Percentiles rank a stretch among this genome's conserved stretches.
Conservation (phyloP, 2,888 invertebrate species). For the Drosophila vallismaia region DNA sequence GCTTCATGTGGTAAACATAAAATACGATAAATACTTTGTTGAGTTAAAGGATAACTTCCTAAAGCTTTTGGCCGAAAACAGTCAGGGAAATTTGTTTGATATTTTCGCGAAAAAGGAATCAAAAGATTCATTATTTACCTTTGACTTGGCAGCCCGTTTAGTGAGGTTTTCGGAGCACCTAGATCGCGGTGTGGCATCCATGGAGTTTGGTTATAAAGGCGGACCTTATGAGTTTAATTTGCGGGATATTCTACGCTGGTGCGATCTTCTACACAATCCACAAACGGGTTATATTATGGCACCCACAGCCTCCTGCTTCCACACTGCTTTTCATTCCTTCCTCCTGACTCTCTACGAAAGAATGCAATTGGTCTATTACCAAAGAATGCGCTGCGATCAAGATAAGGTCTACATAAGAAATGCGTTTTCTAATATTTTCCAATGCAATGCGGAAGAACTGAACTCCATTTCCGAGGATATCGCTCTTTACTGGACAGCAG, state of each 20-base stretch:
- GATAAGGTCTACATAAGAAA: conserved; percentile 90
- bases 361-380: conserved; percentile 92
- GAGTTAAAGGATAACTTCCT: conserved; percentile 62
- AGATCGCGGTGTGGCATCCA: conserved; percentile 86
- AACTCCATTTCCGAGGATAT: conserved; percentile 85
- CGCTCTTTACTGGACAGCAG: conserved; percentile 86
- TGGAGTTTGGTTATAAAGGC: conserved; percentile 92
- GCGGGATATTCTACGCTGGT: conserved; percentile 97
- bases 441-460: conserved; percentile 81
- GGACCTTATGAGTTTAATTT: conserved; percentile 99
- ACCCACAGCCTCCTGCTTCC: conserved; percentile 32
- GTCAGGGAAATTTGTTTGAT: conserved; percentile 62
- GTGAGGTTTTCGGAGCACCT: conserved; percentile 91
- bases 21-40: conserved; percentile 76
- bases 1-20: conserved; percentile 82
- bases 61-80: conserved; percentile 38
- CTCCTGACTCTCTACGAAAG: conserved; percentile 82
- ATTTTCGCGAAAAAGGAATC: conserved; percentile 15
- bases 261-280: conserved; percentile 87
- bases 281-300: conserved; percentile 77
- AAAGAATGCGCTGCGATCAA: conserved; percentile 91
- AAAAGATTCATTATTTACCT: background rate
- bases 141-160: conserved; percentile 88
- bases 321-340: conserved; percentile 66
- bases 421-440: conserved; percentile 85